Evolutionary conservation across 2,888 invertebrate species (phyloP).

Genomic region (Drosophila rubida): DNA sequence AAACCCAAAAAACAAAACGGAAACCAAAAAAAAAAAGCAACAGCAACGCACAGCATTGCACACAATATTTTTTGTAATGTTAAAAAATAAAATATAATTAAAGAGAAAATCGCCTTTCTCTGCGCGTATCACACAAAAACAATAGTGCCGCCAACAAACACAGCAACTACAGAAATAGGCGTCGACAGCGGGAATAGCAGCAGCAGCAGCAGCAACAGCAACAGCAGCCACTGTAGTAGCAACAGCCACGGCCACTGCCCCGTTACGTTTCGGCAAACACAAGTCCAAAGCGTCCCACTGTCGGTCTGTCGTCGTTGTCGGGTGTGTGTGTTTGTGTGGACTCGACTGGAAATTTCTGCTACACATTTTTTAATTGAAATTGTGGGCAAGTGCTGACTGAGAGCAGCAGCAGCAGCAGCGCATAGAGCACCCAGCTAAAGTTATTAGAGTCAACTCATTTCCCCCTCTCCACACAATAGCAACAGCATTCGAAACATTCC

Average conservation of each 20-base stretch:
- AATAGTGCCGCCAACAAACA: conserved; percentile 65
- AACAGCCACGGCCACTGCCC: conserved; percentile 75
- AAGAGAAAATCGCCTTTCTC: conserved; percentile 77
- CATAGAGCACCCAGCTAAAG: conserved; percentile 21
- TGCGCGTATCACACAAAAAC: conserved; percentile 75
- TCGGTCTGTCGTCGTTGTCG: conserved; percentile 27
- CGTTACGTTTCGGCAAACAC: conserved; percentile 77
- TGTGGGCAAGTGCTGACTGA: conserved; percentile 44
- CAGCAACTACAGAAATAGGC: conserved; percentile 37
- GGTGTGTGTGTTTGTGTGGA: conserved; percentile 52
- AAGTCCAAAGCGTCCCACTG: conserved; percentile 54
- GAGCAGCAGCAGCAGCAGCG: conserved; percentile 8
- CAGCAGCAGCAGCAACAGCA: conserved; percentile 28
- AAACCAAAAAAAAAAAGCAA: conserved; percentile 53
- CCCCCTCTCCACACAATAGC: neutral
- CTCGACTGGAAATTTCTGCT: conserved; percentile 74
- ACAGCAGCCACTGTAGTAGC: conserved; percentile 12
- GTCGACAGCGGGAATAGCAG: conserved; percentile 59
- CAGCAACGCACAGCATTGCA: conserved; percentile 48
- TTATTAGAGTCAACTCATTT: neutral
- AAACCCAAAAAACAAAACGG: conserved; percentile 66
- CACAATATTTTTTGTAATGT: conserved; percentile 63
- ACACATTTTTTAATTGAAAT: conserved; percentile 70
- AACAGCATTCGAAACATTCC: conserved; percentile 3
- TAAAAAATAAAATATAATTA: conserved; percentile 77